Evolutionary conservation across 2,888 invertebrate species (phyloP), one percentile per base, ranked within the genome.

Genomic region (Reticulitermes lucifugus): DNA sequence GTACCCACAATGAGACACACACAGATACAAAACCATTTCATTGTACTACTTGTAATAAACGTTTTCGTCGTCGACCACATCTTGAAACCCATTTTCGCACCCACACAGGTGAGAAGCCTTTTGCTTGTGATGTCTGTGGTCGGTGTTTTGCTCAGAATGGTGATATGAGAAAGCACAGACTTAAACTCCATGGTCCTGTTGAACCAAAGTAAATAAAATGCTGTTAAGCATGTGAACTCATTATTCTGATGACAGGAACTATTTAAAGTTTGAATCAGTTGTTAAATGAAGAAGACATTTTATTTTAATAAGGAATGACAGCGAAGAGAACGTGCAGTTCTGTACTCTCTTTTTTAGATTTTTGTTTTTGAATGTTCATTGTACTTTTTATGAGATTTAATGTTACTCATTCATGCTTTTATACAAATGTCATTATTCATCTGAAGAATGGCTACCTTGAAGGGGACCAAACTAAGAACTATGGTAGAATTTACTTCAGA

Each of bases 91-190:
- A 86, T 60, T 41, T 86, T 18, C 85, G 86, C 25, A 85, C 85
- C 5, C 86, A 86, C 35, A 86, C 86, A n/a, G 86, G 86, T 10
- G 86, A 86, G 59, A 79, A 81, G 25, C 86, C 86, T 12, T 86
- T 75, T 60, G 75, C 79, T 12, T 86, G 86, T 83, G 79, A 81
- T 14, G 35, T 85, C 14, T 86, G 86, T 71, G 86, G 85, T 25
- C 84, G 84, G 21, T 83, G 79, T 43, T 86, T 86, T 75, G 43
- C 85, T 18, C 86, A 86, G 41, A 83, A 80, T 55, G 86, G 86
- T 43, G 86, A 86, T 22, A 83, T 85, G 73, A 85, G 77, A 35
- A 86, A 85, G 41, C 86, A 86, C 70, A 71, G 82, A 46, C 60
- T 59, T 18, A 86, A 86, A 70, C 65, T 86, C 29, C 86, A 86